Conservation (phyloP, 2,113 vertebrate species). For the Epinephelus lanceolatus region DNA sequence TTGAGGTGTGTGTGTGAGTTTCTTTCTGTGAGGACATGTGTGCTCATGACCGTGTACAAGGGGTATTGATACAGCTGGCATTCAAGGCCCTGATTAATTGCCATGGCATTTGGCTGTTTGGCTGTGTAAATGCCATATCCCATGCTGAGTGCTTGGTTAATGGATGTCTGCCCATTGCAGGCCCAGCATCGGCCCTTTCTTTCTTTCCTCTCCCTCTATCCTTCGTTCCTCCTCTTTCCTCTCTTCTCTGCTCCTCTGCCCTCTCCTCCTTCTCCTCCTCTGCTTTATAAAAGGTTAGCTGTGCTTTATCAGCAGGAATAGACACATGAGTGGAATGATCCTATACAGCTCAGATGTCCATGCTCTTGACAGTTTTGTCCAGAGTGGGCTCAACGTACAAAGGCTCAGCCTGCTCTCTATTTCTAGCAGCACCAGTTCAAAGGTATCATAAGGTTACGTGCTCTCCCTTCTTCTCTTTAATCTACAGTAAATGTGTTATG, state of each 20-base stretch:
- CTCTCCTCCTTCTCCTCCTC: constrained; percentile 13
- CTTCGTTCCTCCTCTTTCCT: constrained; percentile 12
- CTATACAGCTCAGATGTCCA: constrained; percentile 34
- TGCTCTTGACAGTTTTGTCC: constrained; percentile 34
- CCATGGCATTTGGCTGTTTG: constrained; percentile 79
- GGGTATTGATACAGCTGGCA: constrained; percentile 75
- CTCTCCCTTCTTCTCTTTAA: constrained; percentile 46
- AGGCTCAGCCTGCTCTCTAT: constrained; percentile 20
- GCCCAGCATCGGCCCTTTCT: constrained; percentile 28
- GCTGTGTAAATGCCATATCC: constrained; percentile 77
- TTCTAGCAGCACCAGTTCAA: constrained; percentile 43
- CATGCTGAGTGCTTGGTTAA: constrained; percentile 74
- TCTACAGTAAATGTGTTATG: constrained; percentile 52
- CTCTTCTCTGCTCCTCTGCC: background rate
- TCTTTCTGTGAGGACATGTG: constrained; percentile 7
- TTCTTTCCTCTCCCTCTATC: constrained; percentile 33
- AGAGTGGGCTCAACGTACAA: background rate
- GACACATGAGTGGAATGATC: constrained; percentile 41
- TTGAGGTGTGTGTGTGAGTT: constrained; percentile 17
- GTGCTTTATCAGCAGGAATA: constrained; percentile 61
- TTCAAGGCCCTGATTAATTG: constrained; percentile 81
- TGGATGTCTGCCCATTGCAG: constrained; percentile 66
- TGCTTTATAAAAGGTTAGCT: constrained; percentile 61
- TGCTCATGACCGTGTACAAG: constrained; percentile 33
- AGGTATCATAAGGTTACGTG: constrained; percentile 47